These are phyloP conservation scores for Piprites chloris DNA, from an alignment of 2,113 vertebrate species.

Conservation along the genomic window DNA sequence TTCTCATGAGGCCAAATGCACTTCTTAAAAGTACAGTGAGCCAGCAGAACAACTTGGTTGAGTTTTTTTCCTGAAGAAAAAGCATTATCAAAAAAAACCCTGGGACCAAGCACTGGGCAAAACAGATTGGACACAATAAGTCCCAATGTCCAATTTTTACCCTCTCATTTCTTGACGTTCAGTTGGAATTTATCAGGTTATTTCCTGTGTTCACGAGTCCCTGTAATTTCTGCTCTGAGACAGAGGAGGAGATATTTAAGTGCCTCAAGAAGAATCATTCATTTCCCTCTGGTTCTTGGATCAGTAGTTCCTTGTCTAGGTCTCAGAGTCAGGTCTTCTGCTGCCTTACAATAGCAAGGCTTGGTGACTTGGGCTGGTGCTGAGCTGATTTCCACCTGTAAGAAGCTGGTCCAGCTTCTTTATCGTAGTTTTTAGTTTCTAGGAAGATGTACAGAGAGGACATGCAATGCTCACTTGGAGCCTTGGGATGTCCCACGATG, in stretches of 20 bases:
- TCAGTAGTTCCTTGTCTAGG: not conserved
- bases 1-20: constrained; percentile 35
- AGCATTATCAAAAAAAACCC: not conserved
- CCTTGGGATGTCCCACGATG: not conserved
- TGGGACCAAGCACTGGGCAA: not conserved
- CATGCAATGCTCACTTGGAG: not conserved
- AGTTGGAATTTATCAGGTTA: not conserved
- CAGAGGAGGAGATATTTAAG: not conserved
- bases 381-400: not conserved
- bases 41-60: not conserved
- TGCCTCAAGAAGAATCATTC: not conserved
- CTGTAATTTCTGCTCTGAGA: not conserved
- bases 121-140: not conserved
- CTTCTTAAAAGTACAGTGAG: constrained; percentile 23
- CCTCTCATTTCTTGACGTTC: not conserved
- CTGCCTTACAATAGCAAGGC: not conserved
- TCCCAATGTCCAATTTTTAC: not conserved
- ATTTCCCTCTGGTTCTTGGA: not conserved
- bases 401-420: not conserved
- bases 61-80: not conserved
- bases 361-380: not conserved
- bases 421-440: not conserved
- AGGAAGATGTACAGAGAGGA: not conserved
- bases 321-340: not conserved
- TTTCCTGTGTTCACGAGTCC: not conserved